These are phyloP conservation scores for Athripsodes cinereus DNA, from an alignment of 2,888 invertebrate species.

Conservation along the genomic window DNA sequence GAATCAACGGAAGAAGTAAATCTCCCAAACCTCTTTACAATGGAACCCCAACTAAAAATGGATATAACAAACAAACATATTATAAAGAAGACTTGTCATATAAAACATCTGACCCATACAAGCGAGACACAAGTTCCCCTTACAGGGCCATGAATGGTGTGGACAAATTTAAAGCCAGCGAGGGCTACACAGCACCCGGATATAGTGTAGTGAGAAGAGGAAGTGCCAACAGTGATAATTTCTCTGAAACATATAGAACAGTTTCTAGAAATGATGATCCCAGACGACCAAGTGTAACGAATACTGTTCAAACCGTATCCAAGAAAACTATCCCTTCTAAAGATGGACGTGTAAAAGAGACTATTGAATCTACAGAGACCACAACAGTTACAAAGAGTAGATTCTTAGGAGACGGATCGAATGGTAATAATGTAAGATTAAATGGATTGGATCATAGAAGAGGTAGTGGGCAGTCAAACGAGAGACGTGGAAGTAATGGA, in stretches of 20 bases:
- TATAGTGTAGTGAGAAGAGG: slow-evolving; percentile 50
- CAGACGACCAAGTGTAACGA: slow-evolving; percentile 60
- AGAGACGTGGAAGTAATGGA: slow-evolving; percentile 40
- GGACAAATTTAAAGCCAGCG: slow-evolving; percentile 42
- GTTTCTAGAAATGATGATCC: slow-evolving; percentile 63
- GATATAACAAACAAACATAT: slow-evolving; percentile 43
- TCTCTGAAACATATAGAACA: slow-evolving; percentile 65
- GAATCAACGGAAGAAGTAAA: slow-evolving; percentile 41
- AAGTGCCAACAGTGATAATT: slow-evolving; percentile 63
- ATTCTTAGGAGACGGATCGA: slow-evolving; percentile 48
- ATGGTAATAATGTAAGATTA: slow-evolving; percentile 47
- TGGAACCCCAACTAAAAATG: slow-evolving; percentile 35
- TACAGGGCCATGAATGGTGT: slow-evolving; percentile 40
- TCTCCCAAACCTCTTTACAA: slow-evolving; percentile 40
- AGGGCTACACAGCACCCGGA: slow-evolving; percentile 38
- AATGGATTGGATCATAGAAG: slow-evolving; percentile 29
- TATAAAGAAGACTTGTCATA: slow-evolving; percentile 43
- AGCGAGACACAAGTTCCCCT: slow-evolving; percentile 43
- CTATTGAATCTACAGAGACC: slow-evolving; percentile 64
- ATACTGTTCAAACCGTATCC: slow-evolving; percentile 62
- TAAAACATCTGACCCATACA: slow-evolving; percentile 46
- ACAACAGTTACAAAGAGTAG: slow-evolving; percentile 64
- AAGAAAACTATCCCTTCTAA: slow-evolving; percentile 62
- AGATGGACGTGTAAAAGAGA: slow-evolving; percentile 59
- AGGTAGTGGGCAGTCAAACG: slow-evolving; percentile 33